Evolutionary conservation across 2,888 invertebrate species (phyloP), one percentile per base, ranked within the genome.

Genomic region (Drosophila quinaria): DNA sequence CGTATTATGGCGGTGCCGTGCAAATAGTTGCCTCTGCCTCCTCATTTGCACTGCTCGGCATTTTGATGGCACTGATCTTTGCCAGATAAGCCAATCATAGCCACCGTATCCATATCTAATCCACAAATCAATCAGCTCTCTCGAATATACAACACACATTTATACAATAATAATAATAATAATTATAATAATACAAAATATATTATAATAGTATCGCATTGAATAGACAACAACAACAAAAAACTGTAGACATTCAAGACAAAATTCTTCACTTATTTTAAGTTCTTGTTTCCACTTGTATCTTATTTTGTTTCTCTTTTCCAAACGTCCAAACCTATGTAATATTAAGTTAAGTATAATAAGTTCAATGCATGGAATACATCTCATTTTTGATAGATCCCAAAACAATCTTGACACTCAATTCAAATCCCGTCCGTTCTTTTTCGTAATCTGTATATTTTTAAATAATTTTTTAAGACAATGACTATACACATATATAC

Each of bases 1-100:
- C 92, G 47, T 91, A 91, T 61, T 91, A 87, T 73, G 92, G 92
- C 44, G 92, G 90, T 2, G 93, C 92, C 50, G 89, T 90, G 44
- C 85, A 84, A 42, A 72, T 92, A 56, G 86, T 91, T 19, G 84
- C 89, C 42, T 90, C 92, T 13, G 82, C 87, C 35, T 90, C 91
- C 31, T 93, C 94, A 69, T 93, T 94, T 73, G 93, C 94, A 74
- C 86, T 95, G 74, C 87, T 94, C 69, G 91, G 94, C 85, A 92
- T 94, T 62, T 78, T 94, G 49, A 71, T 94, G 70, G 91, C 94
- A 56, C 92, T 93, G 72, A 88, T 93, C 64, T 91, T 94, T 75
- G 92, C 91, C 74, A 92, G 92, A 92, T 92, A 92, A 92, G 87
- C 81, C 70, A 47, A n/a, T 29, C 29, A n/a, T 29, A 8, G 8